Percentiles rank a stretch among this genome's conserved stretches.
Evolutionary conservation across 2,797 vertebrate species (phyloP).

Genomic region (Podarcis lilfordi): DNA sequence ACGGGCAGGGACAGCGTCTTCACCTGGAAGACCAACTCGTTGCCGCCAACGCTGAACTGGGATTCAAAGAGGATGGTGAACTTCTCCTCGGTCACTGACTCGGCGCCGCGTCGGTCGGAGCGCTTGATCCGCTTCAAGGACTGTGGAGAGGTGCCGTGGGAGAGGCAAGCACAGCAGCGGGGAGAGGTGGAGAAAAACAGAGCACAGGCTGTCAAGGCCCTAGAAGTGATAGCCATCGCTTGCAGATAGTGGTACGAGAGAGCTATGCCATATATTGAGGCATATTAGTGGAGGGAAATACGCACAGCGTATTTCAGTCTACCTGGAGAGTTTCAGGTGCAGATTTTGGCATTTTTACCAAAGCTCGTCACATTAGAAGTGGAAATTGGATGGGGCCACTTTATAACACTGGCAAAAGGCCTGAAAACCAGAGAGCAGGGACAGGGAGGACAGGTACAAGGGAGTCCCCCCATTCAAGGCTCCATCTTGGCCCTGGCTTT

Average conservation of each 20-base stretch:
- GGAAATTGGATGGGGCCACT: not conserved
- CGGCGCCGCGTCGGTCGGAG: slow-evolving; percentile 91
- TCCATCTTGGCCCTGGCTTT: not conserved
- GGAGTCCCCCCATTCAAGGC: not conserved
- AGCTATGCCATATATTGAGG: not conserved
- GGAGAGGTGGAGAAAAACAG: not conserved
- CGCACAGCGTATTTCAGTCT: not conserved
- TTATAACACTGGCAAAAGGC: not conserved
- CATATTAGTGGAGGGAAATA: not conserved
- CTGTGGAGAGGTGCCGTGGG: slow-evolving; percentile 68
- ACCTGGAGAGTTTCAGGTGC: not conserved
- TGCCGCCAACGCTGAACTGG: slow-evolving; percentile 94
- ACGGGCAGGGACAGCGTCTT: slow-evolving; percentile 96
- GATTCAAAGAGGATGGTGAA: slow-evolving; percentile 97
- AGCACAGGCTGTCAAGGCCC: not conserved
- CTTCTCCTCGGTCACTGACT: slow-evolving; percentile 96
- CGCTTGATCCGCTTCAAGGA: slow-evolving; percentile 96
- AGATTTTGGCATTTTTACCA: not conserved
- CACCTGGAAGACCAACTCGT: slow-evolving; percentile 95
- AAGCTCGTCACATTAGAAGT: not conserved
- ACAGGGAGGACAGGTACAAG: fast-evolving
- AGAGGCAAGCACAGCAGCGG: no score
- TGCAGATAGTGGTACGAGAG: not conserved
- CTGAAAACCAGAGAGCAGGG: not conserved
- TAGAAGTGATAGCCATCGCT: not conserved